A percentile compares a stretch with the other conserved stretches of the same genome.
phyloP scores from a whole-genome alignment of 1,140 invertebrate genomes.

The Thereuonema tuberculata region DNA sequence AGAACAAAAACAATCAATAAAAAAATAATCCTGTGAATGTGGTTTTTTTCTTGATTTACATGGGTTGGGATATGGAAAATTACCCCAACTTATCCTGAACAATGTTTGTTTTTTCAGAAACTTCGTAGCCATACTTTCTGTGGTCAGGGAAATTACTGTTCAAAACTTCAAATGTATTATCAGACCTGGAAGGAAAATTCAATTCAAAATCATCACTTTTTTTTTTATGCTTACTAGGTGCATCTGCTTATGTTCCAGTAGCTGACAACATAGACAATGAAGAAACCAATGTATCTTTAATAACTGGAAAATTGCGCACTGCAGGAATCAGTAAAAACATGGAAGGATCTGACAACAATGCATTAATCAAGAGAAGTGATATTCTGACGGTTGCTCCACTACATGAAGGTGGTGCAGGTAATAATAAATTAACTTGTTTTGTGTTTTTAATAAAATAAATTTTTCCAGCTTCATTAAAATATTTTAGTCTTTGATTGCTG shows the following conservation, averaged over 20 bases:
- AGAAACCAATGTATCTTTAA: slow-evolving; percentile 28
- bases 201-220: slow-evolving; percentile 1
- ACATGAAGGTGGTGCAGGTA: slow-evolving; percentile 18
- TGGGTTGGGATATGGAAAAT: too few species aligned
- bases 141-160: not conserved
- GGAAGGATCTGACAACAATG: slow-evolving; percentile 19
- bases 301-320: slow-evolving; percentile 26
- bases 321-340: not conserved
- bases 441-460: too few species aligned
- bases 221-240: slow-evolving; percentile 19
- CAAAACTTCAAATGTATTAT: not conserved
- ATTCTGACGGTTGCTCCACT: slow-evolving; percentile 16
- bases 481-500: too few species aligned
- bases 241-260: slow-evolving; percentile 18
- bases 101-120: too few species aligned
- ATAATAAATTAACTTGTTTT: not conserved
- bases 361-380: slow-evolving; percentile 12
- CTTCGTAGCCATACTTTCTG: not conserved
- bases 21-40: too few species aligned
- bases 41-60: too few species aligned
- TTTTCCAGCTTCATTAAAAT: too few species aligned
- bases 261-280: slow-evolving; percentile 12
- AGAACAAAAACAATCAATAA: too few species aligned
- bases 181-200: not conserved
- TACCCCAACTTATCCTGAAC: too few species aligned